A percentile compares a stretch with the other conserved stretches of the same genome.
These are phyloP conservation scores for Hylyphantes graminicola DNA, from an alignment of 1,140 invertebrate species.

Conservation along the genomic window DNA sequence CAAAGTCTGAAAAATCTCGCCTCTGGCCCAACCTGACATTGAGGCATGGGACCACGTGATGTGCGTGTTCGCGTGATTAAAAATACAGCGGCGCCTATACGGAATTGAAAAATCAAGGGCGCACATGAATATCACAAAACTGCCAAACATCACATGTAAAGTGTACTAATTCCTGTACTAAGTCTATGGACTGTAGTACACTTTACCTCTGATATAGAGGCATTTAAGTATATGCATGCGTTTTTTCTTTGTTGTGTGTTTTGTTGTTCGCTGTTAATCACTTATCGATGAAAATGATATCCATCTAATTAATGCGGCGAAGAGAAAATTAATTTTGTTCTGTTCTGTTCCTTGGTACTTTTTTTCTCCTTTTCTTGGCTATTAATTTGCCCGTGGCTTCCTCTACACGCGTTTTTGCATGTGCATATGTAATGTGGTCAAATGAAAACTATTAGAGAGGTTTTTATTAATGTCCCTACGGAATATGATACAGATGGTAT, in stretches of 20 bases:
- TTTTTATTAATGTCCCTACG: too few species aligned
- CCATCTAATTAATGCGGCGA: constrained; percentile 40
- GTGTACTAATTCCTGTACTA: too few species aligned
- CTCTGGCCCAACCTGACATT: constrained; percentile 39
- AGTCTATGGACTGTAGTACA: too few species aligned
- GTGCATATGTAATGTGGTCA: constrained; percentile 3
- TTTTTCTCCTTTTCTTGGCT: constrained; percentile 32
- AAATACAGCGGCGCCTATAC: constrained; percentile 28
- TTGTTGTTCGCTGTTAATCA: constrained; percentile 8
- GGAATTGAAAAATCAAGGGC: constrained; percentile 55
- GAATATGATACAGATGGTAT: too few species aligned
- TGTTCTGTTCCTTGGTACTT: constrained; percentile 14
- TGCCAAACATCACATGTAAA: too few species aligned
- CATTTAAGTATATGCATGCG: not conserved
- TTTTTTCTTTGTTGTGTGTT: not conserved
- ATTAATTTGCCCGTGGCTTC: too few species aligned
- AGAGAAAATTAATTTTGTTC: constrained; percentile 44
- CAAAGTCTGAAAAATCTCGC: constrained; percentile 23
- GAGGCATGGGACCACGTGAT: constrained; percentile 38
- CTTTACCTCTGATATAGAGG: too few species aligned
- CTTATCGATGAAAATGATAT: constrained; percentile 51
- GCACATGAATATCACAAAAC: constrained; percentile 21
- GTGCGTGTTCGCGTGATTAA: constrained; percentile 50
- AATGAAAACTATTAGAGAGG: constrained; percentile 15
- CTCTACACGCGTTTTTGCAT: constrained; percentile 19